Conservation (phyloP, 1,140 invertebrate genomes). For the Trichonephila clavata region DNA sequence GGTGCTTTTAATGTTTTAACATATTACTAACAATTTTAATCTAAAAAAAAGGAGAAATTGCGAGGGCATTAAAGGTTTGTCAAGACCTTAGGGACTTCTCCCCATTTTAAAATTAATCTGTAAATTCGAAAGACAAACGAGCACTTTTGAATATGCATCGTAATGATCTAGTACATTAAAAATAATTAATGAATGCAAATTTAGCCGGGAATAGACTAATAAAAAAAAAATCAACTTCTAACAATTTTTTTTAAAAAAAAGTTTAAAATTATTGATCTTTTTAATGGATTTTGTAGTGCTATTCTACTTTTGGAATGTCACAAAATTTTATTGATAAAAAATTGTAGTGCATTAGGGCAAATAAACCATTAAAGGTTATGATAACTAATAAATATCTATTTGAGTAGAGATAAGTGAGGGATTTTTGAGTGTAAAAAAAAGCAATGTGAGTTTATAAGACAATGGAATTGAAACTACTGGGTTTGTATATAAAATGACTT, state of each 20-base stretch:
- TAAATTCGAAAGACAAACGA: not conserved
- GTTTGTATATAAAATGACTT: no score
- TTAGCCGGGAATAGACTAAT: not conserved
- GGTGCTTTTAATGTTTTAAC: not conserved
- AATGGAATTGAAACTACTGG: no score
- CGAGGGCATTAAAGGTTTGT: not conserved
- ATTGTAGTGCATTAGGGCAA: not conserved
- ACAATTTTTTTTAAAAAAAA: not conserved
- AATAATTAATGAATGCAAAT: slow-evolving; percentile 2
- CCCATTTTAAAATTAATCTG: slow-evolving; percentile 2
- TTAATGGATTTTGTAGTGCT: not conserved
- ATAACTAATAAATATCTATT: no score
- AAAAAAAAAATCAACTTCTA: not conserved
- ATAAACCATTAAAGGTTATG: not conserved
- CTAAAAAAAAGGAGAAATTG: not conserved
- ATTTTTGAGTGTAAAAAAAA: no score
- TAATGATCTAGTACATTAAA: not conserved
- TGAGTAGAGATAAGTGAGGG: no score
- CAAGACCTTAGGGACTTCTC: not conserved
- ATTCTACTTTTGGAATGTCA: not conserved
- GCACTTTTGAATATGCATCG: not conserved
- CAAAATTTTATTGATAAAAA: not conserved
- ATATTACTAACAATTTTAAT: not conserved
- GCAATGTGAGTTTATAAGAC: no score
- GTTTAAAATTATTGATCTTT: not conserved